Evolutionary conservation across 2,888 invertebrate genomes (phyloP).

Genomic region (Portevinia maculata): DNA sequence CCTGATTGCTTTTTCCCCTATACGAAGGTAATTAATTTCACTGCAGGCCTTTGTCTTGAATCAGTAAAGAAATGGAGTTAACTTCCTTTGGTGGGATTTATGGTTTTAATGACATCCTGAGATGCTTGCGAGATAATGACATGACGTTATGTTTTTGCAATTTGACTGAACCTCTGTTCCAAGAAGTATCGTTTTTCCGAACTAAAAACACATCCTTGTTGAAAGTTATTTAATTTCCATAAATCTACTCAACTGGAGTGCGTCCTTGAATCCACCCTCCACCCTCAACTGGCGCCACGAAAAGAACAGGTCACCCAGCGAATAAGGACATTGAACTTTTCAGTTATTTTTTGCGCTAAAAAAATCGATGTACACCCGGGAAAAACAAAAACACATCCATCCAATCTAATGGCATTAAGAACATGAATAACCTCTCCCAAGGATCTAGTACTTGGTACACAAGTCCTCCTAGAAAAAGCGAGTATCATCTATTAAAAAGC

Average conservation of each 20-base stretch:
- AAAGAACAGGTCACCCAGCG: slow-evolving; percentile 36
- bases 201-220: background rate
- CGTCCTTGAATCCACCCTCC: background rate
- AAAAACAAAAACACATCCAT: slow-evolving; percentile 13
- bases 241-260: slow-evolving; percentile 14
- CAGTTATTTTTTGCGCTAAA: background rate
- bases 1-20: background rate
- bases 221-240: background rate
- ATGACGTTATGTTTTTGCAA: background rate
- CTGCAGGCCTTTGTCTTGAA: background rate
- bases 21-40: slow-evolving; percentile 29
- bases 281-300: slow-evolving; percentile 53
- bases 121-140: slow-evolving; percentile 2
- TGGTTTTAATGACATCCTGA: slow-evolving; percentile 18
- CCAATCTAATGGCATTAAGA: slow-evolving; percentile 39
- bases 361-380: background rate
- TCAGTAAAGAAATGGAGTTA: background rate
- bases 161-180: slow-evolving; percentile 17
- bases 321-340: slow-evolving; percentile 35
- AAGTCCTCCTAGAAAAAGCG: background rate
- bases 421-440: slow-evolving; percentile 42
- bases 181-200: background rate
- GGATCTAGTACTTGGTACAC: slow-evolving; percentile 11
- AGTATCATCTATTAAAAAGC: slow-evolving; percentile 55
- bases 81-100: slow-evolving; percentile 1